Conservation (phyloP, 53 echinoderm and acorn worm genomes). For the Stichopus horrens region DNA sequence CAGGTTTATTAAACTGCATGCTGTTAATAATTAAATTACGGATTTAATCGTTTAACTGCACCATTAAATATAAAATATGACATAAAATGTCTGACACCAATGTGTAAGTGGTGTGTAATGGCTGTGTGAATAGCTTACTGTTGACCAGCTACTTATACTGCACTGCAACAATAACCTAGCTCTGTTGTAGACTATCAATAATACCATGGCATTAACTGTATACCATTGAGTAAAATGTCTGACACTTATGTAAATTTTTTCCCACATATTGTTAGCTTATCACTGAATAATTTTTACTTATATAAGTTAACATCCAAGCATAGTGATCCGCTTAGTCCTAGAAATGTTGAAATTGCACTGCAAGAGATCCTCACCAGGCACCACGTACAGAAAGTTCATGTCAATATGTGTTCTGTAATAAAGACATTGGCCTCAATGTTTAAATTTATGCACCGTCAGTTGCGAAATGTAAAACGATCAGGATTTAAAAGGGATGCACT, state of each 20-base stretch:
- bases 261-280: conserved; percentile 14
- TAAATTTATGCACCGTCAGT: conserved; percentile 39
- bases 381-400: conserved; percentile 5
- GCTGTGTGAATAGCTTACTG: too few species aligned
- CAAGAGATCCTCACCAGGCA: conserved; percentile 15
- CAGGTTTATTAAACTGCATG: too few species aligned
- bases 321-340: conserved; percentile 27
- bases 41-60: too few species aligned
- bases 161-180: too few species aligned
- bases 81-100: too few species aligned
- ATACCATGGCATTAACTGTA: too few species aligned
- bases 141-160: too few species aligned
- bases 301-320: conserved; percentile 15
- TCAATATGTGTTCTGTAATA: background rate
- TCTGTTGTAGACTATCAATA: too few species aligned
- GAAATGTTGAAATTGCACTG: conserved; percentile 29
- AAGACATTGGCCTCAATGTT: conserved; percentile 28
- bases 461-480: conserved; percentile 2
- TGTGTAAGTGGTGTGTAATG: too few species aligned
- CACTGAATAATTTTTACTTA: conserved; percentile 33
- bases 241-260: background rate
- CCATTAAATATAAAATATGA: too few species aligned
- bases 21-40: too few species aligned
- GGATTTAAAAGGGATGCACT: conserved; percentile 26
- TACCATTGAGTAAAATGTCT: too few species aligned